Percentiles rank a stretch among this genome's conserved stretches.
Conservation (phyloP, 2,113 vertebrate genomes). For the Reinhardtius hippoglossoides region DNA sequence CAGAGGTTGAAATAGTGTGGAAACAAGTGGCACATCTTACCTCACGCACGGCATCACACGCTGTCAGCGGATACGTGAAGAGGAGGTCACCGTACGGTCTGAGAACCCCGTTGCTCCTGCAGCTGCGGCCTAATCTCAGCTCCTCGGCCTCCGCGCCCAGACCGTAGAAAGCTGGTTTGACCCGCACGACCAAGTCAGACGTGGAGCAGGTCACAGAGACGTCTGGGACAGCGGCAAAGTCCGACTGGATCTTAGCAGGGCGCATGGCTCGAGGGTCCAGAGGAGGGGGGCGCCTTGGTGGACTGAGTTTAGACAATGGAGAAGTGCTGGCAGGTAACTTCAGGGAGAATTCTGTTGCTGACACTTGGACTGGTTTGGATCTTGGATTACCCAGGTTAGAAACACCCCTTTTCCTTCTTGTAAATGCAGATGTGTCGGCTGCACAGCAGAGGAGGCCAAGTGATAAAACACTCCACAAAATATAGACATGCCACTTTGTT, state of each 20-base stretch:
- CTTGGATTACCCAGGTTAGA: background rate
- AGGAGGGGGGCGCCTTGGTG: background rate
- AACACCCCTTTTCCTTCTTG: background rate
- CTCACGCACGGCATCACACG: constrained; percentile 68
- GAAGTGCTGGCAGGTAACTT: background rate
- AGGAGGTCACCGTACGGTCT: constrained; percentile 69
- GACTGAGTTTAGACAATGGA: background rate
- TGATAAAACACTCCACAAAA: constrained; percentile 53
- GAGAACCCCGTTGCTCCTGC: constrained; percentile 74
- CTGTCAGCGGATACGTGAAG: constrained; percentile 72
- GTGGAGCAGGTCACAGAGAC: constrained; percentile 74
- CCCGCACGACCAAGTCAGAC: constrained; percentile 67
- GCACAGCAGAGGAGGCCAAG: constrained; percentile 15
- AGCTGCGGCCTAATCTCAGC: constrained; percentile 70
- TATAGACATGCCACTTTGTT: constrained; percentile 44
- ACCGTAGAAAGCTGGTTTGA: constrained; percentile 74
- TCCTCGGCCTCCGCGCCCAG: constrained; percentile 57
- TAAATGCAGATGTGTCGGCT: background rate
- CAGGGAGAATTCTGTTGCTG: background rate
- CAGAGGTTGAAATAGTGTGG: background rate
- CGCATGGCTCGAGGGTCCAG: background rate
- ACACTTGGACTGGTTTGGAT: background rate
- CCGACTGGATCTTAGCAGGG: background rate
- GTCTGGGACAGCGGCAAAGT: constrained; percentile 44
- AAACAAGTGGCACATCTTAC: constrained; percentile 36